These are phyloP conservation scores for Phengaris alcon DNA, from an alignment of 2,888 invertebrate genomes.

Conservation along the genomic window DNA sequence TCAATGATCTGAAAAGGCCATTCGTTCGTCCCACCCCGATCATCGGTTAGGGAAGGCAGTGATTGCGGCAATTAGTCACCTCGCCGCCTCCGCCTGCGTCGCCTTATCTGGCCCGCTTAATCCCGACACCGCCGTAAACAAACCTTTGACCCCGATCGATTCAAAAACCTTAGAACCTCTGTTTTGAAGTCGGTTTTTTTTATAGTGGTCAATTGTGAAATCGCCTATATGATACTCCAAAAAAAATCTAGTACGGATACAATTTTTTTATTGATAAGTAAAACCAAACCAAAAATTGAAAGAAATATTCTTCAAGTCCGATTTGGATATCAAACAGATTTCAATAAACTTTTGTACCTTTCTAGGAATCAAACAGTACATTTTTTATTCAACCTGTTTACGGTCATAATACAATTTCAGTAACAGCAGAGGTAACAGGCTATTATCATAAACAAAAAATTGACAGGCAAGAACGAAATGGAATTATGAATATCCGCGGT, in stretches of 20 bases:
- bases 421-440: slow-evolving; percentile 13
- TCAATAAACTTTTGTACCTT: background rate
- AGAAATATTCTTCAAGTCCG: background rate
- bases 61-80: slow-evolving; percentile 71
- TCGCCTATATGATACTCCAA: no score
- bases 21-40: slow-evolving; percentile 47
- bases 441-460: slow-evolving; percentile 26
- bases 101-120: slow-evolving; percentile 53
- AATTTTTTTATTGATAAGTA: background rate
- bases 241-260: no score
- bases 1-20: slow-evolving; percentile 34
- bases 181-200: background rate
- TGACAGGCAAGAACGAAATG: slow-evolving; percentile 21
- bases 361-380: background rate
- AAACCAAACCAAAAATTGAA: background rate
- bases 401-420: slow-evolving; percentile 14
- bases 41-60: slow-evolving; percentile 60
- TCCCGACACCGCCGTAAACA: slow-evolving; percentile 46
- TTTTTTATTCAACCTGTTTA: background rate
- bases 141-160: slow-evolving; percentile 40
- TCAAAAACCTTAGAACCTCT: slow-evolving; percentile 33
- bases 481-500: slow-evolving; percentile 38
- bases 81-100: slow-evolving; percentile 55
- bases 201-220: background rate
- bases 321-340: no score